Percentiles rank a stretch among this genome's conserved stretches.
Evolutionary conservation across 2,888 invertebrate species (phyloP).

Genomic region (Pantelozetes paolii): DNA sequence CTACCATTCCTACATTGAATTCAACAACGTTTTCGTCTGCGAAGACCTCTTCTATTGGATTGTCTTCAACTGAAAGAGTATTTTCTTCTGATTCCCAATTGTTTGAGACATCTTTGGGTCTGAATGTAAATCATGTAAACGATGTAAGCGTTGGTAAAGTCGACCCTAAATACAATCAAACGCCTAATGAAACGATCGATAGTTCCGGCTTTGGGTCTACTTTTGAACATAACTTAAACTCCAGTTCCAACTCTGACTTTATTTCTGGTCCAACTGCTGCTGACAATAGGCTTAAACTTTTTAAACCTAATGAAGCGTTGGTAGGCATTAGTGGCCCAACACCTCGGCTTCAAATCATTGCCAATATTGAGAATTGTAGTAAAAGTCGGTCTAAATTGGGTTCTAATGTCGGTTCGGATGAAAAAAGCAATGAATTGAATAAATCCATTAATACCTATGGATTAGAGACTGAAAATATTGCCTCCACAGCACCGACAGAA

Average conservation of each 20-base stretch:
- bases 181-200: constrained; percentile 34
- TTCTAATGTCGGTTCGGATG: constrained; percentile 25
- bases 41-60: not conserved
- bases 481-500: not conserved
- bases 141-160: constrained; percentile 7
- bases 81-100: constrained; percentile 31
- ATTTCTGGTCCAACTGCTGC: not conserved
- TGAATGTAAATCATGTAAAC: constrained; percentile 15
- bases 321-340: not conserved
- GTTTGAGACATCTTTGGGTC: constrained; percentile 5
- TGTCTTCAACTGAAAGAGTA: not conserved
- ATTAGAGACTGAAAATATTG: constrained; percentile 33
- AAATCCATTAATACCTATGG: constrained; percentile 36
- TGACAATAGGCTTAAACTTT: constrained; percentile 26
- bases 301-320: not conserved
- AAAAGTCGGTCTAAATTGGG: constrained; percentile 26
- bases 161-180: constrained; percentile 4
- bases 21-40: not conserved
- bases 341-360: not conserved
- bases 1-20: not conserved
- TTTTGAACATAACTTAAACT: constrained; percentile 7
- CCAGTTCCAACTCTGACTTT: not conserved
- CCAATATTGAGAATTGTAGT: constrained; percentile 31
- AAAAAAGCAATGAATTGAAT: constrained; percentile 32
- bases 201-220: not conserved